Evolutionary conservation across 2,888 invertebrate genomes (phyloP).

Genomic region (Platycheirus albimanus): DNA sequence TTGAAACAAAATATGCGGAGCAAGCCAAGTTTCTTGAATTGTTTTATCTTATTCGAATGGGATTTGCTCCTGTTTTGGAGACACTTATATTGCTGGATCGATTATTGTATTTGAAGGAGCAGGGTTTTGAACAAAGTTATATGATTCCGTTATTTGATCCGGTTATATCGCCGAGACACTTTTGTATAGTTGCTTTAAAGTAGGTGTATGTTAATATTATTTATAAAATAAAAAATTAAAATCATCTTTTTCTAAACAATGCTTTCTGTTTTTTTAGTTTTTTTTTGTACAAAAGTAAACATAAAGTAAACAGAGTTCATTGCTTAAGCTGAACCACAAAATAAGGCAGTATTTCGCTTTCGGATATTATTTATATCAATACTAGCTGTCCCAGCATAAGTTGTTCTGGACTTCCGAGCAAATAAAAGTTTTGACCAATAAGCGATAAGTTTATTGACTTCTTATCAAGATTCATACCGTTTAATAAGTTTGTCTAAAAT

Average conservation of each 20-base stretch:
- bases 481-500: no score
- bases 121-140: conserved; percentile 84
- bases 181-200: conserved; percentile 77
- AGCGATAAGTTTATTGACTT: no score
- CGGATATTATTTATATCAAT: no score
- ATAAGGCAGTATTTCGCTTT: no score
- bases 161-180: conserved; percentile 89
- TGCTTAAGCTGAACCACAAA: no score
- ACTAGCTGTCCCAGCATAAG: no score
- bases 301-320: no score
- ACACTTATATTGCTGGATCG: conserved; percentile 92
- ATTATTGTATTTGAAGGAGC: conserved; percentile 89
- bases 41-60: conserved; percentile 90
- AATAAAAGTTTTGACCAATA: no score
- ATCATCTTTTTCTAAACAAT: neutral
- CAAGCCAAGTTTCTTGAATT: conserved; percentile 86
- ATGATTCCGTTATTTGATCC: conserved; percentile 93
- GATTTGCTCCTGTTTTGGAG: conserved; percentile 91
- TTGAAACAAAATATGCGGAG: conserved; percentile 81
- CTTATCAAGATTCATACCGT: no score
- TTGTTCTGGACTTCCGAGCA: no score
- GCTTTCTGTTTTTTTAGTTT: no score
- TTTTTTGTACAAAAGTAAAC: no score
- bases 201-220: conserved; percentile 10
- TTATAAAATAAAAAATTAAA: neutral